These are phyloP conservation scores for Aurelia sp. DNA, from an alignment of 30 jellyfish, hydroid and myxozoan species.

Conservation along the genomic window DNA sequence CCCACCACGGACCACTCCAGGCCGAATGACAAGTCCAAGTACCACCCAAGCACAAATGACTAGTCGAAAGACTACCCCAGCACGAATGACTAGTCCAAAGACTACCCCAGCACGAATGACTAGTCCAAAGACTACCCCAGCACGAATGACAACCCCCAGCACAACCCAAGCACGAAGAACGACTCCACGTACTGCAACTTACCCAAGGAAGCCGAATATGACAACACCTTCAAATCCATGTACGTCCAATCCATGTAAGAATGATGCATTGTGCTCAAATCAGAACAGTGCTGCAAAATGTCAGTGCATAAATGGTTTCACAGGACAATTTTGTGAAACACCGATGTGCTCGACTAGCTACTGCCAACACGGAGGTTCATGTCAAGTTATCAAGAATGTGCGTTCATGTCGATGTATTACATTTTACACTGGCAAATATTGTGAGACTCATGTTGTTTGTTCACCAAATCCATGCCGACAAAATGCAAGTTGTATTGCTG, in stretches of 20 bases:
- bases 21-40: too few species aligned
- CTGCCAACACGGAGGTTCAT: constrained; percentile 34
- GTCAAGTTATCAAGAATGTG: background rate
- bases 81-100: too few species aligned
- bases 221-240: constrained; percentile 2
- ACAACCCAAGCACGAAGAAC: too few species aligned
- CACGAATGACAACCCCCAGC: too few species aligned
- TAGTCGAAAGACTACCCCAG: too few species aligned
- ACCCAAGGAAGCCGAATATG: too few species aligned
- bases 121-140: too few species aligned
- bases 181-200: too few species aligned
- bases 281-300: background rate
- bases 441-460: constrained; percentile 48
- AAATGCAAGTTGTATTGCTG: constrained; percentile 22
- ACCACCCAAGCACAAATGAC: too few species aligned
- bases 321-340: constrained; percentile 39
- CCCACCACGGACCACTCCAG: too few species aligned
- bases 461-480: constrained; percentile 42
- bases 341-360: constrained; percentile 6
- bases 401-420: constrained; percentile 18
- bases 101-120: too few species aligned
- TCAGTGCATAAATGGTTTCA: constrained; percentile 12
- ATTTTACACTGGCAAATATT: constrained; percentile 19
- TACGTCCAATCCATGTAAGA: constrained; percentile 18
- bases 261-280: background rate